These are phyloP conservation scores for Microtus agrestis DNA, from an alignment of 2,797 vertebrate species.

Conservation along the genomic window DNA sequence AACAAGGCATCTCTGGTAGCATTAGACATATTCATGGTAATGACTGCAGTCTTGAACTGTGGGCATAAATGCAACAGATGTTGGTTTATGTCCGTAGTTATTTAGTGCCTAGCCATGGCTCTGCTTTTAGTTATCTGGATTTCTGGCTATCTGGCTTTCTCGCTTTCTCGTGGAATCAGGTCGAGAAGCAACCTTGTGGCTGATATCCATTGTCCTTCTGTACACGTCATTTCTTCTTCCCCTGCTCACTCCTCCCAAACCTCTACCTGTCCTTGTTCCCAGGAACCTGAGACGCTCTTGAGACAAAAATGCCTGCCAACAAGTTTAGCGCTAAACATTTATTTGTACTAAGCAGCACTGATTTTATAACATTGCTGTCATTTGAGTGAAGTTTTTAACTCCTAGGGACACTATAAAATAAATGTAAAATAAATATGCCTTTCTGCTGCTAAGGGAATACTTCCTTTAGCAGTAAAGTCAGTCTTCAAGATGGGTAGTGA, in stretches of 20 bases:
- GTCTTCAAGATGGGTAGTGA: background rate
- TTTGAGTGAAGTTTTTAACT: conserved; percentile 49
- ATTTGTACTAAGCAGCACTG: background rate
- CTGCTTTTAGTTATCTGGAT: background rate
- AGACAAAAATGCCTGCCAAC: conserved; percentile 39
- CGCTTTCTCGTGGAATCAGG: background rate
- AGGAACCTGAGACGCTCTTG: background rate
- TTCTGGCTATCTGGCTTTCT: too few species aligned
- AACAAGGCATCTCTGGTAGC: background rate
- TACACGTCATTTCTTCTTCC: background rate
- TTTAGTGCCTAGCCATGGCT: background rate
- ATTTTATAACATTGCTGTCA: conserved; percentile 38
- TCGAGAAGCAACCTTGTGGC: background rate
- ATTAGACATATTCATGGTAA: background rate
- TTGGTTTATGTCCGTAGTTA: conserved; percentile 23
- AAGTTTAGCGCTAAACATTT: background rate
- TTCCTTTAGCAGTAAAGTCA: conserved; percentile 49
- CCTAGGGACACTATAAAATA: conserved; percentile 60
- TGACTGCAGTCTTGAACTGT: background rate
- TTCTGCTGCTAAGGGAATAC: conserved; percentile 51
- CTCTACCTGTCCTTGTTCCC: background rate
- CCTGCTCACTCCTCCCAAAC: background rate
- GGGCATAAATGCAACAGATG: background rate
- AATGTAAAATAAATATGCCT: conserved; percentile 51
- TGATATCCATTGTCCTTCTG: conserved; percentile 13